phyloP scores from a whole-genome alignment of 2,113 vertebrate species.

The Tympanuchus pallidicinctus region DNA sequence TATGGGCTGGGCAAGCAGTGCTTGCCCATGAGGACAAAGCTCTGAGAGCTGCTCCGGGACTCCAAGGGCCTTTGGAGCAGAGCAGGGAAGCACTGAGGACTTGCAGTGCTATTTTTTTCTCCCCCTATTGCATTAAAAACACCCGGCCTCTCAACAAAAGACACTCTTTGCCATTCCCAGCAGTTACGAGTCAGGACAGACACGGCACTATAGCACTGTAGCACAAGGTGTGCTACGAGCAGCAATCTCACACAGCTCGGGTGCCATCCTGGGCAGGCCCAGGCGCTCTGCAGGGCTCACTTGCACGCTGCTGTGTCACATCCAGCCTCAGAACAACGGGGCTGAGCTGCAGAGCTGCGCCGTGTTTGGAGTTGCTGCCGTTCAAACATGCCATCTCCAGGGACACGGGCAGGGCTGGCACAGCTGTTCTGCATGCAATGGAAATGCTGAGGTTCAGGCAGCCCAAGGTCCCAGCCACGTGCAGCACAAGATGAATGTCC shows the following conservation, averaged over 20 bases:
- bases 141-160: background rate
- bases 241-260: accelerated
- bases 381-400: background rate
- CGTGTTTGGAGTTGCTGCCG: background rate
- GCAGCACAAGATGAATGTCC: background rate
- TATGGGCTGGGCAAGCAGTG: background rate
- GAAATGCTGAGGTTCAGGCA: background rate
- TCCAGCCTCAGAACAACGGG: background rate
- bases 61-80: background rate
- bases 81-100: background rate
- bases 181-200: background rate
- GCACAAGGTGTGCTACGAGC: background rate
- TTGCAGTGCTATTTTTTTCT: background rate
- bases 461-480: background rate
- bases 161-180: background rate
- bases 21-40: background rate
- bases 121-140: background rate
- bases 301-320: background rate
- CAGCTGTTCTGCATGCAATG: background rate
- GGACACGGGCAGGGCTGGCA: background rate
- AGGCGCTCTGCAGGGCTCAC: background rate
- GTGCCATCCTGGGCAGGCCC: background rate
- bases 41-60: background rate
- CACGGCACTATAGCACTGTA: too few species aligned
- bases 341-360: background rate